Evolutionary conservation across 2,113 vertebrate species (phyloP), one percentile per base, ranked within the genome.

Genomic region (Oostethus manadensis): DNA sequence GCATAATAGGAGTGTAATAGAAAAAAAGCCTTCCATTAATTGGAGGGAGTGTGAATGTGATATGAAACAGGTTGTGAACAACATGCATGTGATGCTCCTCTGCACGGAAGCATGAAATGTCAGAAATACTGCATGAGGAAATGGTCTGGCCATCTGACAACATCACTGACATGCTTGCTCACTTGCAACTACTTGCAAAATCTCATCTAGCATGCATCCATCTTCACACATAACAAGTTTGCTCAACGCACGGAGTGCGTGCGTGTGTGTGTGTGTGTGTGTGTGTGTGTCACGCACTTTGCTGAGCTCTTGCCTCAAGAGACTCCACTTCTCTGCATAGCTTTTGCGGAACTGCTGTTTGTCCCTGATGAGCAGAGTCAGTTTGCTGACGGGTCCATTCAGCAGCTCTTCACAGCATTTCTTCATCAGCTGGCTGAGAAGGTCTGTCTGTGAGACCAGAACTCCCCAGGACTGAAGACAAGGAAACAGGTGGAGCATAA

Each of bases 271-370:
- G 51, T n/a, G 20, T 66, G 17, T 53, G 60, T 38, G 58, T 23
- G 1, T 4, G 46, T 51, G 15, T 40, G 17, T 13, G 7, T 53
- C 18, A 5, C 58, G 56, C 49, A 76, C 57, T 85, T 20, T 94
- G 67, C 55, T 69, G 3, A 97, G 91, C 3, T 96, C 95, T 81
- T 94, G 94, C 75, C 84, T 91, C 58, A 98, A 88, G 56, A 91
- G 90, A 54, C 87, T 94, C 94, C 94, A 97, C 76, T 92, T 93
- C 61, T 98, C 96, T 0, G 86, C 60, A 64, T 93, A 98, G 38
- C 78, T 86, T 76, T 90, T 94, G 29, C 93, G 92, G 51, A 99
- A 89, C 78, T 94, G 96, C 87, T 97, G 96, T 78, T 97, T 97
- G 87, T 94, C 93, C 0, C 91, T 91, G 74, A 98, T 94, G 51